A percentile compares a stretch with the other conserved stretches of the same genome.
These are phyloP conservation scores for Thalassarche chlororhynchos DNA, from an alignment of 2,113 vertebrate species.

Conservation along the genomic window DNA sequence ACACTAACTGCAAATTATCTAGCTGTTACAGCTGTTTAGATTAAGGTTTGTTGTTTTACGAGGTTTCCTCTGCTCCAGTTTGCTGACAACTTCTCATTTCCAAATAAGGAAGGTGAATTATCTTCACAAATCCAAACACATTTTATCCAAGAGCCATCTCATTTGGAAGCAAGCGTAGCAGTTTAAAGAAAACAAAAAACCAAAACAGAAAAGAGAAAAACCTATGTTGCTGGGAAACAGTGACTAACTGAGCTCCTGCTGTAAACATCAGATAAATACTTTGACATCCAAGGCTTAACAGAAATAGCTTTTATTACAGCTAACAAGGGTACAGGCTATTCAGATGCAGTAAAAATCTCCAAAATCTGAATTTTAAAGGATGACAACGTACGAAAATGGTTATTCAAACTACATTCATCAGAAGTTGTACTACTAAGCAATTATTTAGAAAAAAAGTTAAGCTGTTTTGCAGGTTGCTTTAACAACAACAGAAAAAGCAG, in stretches of 20 bases:
- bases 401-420: not conserved
- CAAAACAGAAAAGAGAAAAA: not conserved
- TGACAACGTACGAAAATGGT: not conserved
- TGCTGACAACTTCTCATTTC: not conserved
- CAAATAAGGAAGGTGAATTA: not conserved
- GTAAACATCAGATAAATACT: conserved; percentile 2
- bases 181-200: not conserved
- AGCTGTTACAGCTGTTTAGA: not conserved
- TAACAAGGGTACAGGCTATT: not conserved
- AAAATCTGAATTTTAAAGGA: not conserved
- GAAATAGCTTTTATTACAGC: not conserved
- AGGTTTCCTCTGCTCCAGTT: not conserved
- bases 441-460: not conserved
- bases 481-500: not conserved
- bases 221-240: not conserved
- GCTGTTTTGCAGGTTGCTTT: not conserved
- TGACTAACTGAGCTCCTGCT: not conserved
- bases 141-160: not conserved
- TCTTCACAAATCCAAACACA: not conserved
- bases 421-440: not conserved
- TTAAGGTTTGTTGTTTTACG: not conserved
- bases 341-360: not conserved
- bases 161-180: not conserved
- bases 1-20: not conserved
- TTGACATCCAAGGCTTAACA: not conserved